Percentiles rank a stretch among this genome's conserved stretches.
Evolutionary conservation across 1,140 invertebrate genomes (phyloP).

Genomic region (Meloidogyne chitwoodi): DNA sequence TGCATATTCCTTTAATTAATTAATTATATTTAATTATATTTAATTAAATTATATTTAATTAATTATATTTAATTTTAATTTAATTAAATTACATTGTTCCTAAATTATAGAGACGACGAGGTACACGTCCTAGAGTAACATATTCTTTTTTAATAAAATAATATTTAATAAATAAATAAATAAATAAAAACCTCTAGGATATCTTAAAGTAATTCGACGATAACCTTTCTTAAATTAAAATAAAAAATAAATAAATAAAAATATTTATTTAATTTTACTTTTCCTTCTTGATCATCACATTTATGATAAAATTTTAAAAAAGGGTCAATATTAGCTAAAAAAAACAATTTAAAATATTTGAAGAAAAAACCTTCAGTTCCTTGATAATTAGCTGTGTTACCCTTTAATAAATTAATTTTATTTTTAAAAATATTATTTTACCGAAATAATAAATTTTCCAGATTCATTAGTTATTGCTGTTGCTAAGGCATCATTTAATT

Average conservation of each 20-base stretch:
- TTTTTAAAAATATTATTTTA: not conserved
- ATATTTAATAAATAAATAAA: not conserved
- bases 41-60: not conserved
- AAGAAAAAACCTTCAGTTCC: conserved; percentile 18
- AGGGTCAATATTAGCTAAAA: conserved; percentile 24
- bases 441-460: not conserved
- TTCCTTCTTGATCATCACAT: conserved; percentile 31
- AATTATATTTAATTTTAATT: conserved; percentile 17
- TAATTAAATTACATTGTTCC: conserved; percentile 15
- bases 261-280: not conserved
- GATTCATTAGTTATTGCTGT: conserved; percentile 24
- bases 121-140: conserved; percentile 22
- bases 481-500: conserved; percentile 20
- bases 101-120: conserved; percentile 27
- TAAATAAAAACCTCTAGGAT: conserved; percentile 19
- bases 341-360: not conserved
- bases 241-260: not conserved
- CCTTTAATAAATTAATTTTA: not conserved
- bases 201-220: conserved; percentile 23
- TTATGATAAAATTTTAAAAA: conserved; percentile 35
- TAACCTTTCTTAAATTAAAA: conserved; percentile 32
- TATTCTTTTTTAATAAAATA: conserved; percentile 9
- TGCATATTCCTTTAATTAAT: not conserved
- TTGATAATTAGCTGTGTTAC: conserved; percentile 25
- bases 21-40: conserved; percentile 9